Evolutionary conservation across 2,113 vertebrate species (phyloP).

Genomic region (Emydocephalus ijimae): DNA sequence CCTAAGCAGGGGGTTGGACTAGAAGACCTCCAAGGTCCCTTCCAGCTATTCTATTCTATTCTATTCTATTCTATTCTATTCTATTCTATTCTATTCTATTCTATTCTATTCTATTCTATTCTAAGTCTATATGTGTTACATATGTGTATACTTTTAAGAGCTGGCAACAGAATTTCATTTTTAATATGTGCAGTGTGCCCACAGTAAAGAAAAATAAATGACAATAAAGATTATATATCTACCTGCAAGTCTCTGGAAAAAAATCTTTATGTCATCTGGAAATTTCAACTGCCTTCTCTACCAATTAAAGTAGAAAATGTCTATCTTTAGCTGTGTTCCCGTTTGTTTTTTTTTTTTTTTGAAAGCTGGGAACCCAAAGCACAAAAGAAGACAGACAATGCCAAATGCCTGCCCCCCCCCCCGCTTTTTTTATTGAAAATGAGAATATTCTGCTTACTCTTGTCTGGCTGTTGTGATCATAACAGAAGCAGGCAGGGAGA

Average conservation of each 20-base stretch:
- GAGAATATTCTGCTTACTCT: background rate
- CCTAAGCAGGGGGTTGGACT: no score
- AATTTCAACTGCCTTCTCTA: background rate
- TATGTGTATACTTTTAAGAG: no score
- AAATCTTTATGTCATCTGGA: background rate
- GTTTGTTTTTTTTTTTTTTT: background rate
- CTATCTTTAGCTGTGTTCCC: background rate
- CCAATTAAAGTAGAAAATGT: background rate
- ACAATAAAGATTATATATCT: no score
- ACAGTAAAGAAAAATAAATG: no score
- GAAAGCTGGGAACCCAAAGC: background rate
- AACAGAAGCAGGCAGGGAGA: background rate
- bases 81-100: no score
- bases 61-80: no score
- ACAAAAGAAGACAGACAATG: background rate
- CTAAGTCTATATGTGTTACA: no score
- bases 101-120: no score
- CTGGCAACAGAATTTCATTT: no score
- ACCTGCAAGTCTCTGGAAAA: background rate
- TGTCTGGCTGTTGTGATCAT: background rate
- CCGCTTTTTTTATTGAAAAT: background rate
- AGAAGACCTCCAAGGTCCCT: no score
- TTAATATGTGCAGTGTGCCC: no score
- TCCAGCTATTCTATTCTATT: no score
- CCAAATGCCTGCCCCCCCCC: background rate